Percentiles rank a stretch among this genome's conserved stretches.
Conservation (phyloP, 2,888 invertebrate species). For the Pseudanteris insignis region DNA sequence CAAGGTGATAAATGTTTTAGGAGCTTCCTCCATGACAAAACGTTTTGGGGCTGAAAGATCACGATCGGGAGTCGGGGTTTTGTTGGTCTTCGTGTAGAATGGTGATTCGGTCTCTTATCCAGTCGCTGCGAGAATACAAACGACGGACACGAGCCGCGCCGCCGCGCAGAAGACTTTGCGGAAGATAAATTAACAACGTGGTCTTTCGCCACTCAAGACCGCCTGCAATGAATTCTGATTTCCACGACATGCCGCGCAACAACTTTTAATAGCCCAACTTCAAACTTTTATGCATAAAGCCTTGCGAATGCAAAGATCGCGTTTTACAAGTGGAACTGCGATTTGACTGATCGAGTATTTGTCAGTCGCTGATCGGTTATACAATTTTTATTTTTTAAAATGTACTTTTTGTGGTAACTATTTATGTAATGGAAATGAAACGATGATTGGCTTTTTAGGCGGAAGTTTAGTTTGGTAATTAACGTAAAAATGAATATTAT, state of each 20-base stretch:
- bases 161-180: constrained; percentile 33
- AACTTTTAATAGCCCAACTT: constrained; percentile 39
- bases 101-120: constrained; percentile 47
- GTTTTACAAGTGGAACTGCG: not conserved
- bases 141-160: constrained; percentile 42
- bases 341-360: not conserved
- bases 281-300: constrained; percentile 16
- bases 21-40: constrained; percentile 45
- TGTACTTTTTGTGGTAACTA: too few species aligned
- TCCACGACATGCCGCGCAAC: constrained; percentile 30
- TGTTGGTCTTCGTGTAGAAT: constrained; percentile 43
- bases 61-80: constrained; percentile 38
- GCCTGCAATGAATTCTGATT: constrained; percentile 45
- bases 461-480: too few species aligned
- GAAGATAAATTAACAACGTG: constrained; percentile 46
- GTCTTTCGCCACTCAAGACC: constrained; percentile 36
- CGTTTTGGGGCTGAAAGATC: constrained; percentile 44
- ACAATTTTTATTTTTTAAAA: too few species aligned
- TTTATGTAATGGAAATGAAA: too few species aligned
- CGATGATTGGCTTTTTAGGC: too few species aligned
- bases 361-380: too few species aligned
- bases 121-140: constrained; percentile 45
- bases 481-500: too few species aligned
- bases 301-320: constrained; percentile 1
- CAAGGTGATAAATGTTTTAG: constrained; percentile 47